Base-by-base conservation (phyloP, 2,888 invertebrate genomes). In the Oscheius onirici region DNA sequence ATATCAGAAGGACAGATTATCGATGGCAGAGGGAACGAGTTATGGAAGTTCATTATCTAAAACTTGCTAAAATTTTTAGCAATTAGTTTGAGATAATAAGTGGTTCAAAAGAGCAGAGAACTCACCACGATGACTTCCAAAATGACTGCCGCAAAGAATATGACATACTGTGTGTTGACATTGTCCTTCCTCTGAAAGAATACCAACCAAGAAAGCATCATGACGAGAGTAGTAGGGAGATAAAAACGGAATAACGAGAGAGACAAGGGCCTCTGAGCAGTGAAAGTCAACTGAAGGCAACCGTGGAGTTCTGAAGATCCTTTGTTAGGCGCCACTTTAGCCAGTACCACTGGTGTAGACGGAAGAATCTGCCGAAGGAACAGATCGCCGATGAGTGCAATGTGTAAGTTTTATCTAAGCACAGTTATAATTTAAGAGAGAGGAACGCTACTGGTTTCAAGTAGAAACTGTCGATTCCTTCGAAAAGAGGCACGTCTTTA, bases 291-390 rank as follows among this genome's bases (percentile, higher is more conserved):
- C 34, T 63, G 49, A 2, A 63, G 49, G 15, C 63, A 63, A n/a
- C 63, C 63, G 46, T 63, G 63, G 26, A 63, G 24, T n/a, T 63
- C 63, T 55, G 34, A 26, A 55, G 24, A 8, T 15, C 1, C 24
- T 15, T 55, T 10, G 13, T 52, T 5, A 13, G 26, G 5, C 11
- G 20, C 20, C 6, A 8, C 8, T 51, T 17, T n/a, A 17, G n/a
- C n/a, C 15, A 15, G 54, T 55, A 55, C 54, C 54, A 28, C 28
- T 63, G 34, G 63, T 63, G 15, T 46, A 49, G 15, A 28, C 26
- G 15, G 46, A 24, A 1, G 63, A 44, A n/a, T 63, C 63, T 49
- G 63, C 63, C n/a, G 63, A 63, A 26, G 63, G 63, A n/a, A 63
- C 26, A 17, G 63, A 46, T 24, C 63, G 1, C 10, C 24, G n/a